Evolutionary conservation across 1,140 invertebrate genomes (phyloP), one percentile per base, ranked within the genome.

Genomic region (Trichonephila clavipes): DNA sequence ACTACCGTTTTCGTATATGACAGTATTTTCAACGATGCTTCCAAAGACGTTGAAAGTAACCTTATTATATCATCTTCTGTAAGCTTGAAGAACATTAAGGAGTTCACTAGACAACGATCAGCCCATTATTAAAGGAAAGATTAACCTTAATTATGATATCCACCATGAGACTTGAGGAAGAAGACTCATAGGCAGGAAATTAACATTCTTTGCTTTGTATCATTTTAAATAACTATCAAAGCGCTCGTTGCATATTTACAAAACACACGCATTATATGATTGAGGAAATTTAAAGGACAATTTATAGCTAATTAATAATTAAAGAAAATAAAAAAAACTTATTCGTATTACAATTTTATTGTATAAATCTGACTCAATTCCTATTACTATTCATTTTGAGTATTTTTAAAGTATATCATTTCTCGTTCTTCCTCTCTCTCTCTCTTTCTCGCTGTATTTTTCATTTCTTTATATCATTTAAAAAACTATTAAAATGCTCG

Each of bases 131-230:
- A 8, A 21, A 24, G 24, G 83, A 24, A 58, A 87, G 19, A 44
- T 62, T 61, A 64, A 62, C 58, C 61, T 87, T 64, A 87, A 87
- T 62, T 87, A 77, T 34, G 34, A 4, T 5, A 28, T 18, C 34
- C 72, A 77, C 10, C 28, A 34, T 18, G 16, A n/a, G n/a, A 18
- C 18, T 34, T 40, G 12, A 40, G 18, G 72, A 77, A 82, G 16
- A 10, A 86, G 58, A 58, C 83, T 28, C 24, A 62, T 58, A 83
- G 58, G 24, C 82, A 83, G 82, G 82, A 83, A 83, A 83, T 83
- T 83, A 83, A 83, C 40, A 44, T 83, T 83, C 44, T 19, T 58
- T 59, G 44, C 82, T 21, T 64, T n/a, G 28, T 24, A 34, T 62
- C 21, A 61, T 21, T 40, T 40, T 61, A 87, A 64, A 62, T 28